These are phyloP conservation scores for Oncorhynchus clarkii DNA, from an alignment of 2,113 vertebrate species.

Conservation along the genomic window DNA sequence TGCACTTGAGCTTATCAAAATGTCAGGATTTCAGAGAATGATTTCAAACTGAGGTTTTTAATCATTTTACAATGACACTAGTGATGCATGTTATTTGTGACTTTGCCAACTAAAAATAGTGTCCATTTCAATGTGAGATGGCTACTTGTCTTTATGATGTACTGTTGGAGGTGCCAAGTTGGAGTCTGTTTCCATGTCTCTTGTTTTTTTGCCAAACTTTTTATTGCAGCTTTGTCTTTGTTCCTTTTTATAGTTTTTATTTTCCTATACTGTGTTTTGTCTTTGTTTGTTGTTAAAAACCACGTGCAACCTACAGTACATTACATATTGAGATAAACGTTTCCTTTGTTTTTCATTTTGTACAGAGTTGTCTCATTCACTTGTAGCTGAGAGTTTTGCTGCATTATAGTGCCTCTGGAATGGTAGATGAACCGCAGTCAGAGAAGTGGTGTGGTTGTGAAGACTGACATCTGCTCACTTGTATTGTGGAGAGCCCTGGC, in stretches of 20 bases:
- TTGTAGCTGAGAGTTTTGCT: constrained; percentile 41
- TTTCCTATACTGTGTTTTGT: constrained; percentile 34
- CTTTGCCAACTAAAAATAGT: constrained; percentile 58
- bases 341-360: background rate
- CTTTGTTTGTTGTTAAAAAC: constrained; percentile 10
- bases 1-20: constrained; percentile 75
- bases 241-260: constrained; percentile 54
- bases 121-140: constrained; percentile 32
- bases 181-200: too few relatives aligned
- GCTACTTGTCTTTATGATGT: constrained; percentile 8
- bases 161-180: too few relatives aligned
- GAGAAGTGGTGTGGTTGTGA: constrained; percentile 1
- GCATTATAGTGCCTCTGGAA: constrained; percentile 69
- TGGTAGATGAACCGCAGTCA: constrained; percentile 44
- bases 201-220: background rate
- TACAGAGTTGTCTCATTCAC: constrained; percentile 34
- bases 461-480: constrained; percentile 39
- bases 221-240: constrained; percentile 12
- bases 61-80: constrained; percentile 38
- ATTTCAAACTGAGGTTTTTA: constrained; percentile 17
- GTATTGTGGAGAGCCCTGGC: constrained; percentile 18
- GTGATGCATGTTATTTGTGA: constrained; percentile 33
- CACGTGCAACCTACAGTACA: constrained; percentile 14
- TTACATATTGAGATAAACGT: constrained; percentile 28
- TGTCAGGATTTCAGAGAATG: constrained; percentile 40